These are phyloP conservation scores for Erythrocebus patas DNA, from an alignment of 2,113 vertebrate genomes.

Conservation along the genomic window DNA sequence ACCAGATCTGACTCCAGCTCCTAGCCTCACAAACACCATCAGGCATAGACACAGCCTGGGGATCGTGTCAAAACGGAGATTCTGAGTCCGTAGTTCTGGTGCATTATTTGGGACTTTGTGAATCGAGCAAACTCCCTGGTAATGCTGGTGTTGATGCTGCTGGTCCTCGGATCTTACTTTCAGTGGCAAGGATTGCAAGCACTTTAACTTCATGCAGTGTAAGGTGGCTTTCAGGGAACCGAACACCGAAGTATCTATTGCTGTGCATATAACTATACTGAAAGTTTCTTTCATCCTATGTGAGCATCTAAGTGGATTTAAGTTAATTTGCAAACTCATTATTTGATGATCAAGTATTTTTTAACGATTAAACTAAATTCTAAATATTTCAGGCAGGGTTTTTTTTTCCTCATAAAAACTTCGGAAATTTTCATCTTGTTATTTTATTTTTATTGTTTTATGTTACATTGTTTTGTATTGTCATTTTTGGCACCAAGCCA, in stretches of 20 bases:
- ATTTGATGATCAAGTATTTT: neutral
- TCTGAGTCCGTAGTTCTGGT: neutral
- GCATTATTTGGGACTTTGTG: neutral
- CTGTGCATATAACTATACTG: neutral
- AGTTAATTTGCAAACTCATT: neutral
- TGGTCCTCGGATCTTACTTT: neutral
- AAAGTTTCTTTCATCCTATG: neutral
- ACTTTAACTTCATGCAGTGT: neutral
- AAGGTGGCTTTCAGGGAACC: neutral
- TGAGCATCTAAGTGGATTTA: neutral
- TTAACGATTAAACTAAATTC: neutral
- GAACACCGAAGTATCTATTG: neutral
- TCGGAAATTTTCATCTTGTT: neutral
- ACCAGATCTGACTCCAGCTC: neutral
- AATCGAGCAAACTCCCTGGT: neutral
- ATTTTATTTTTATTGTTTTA: conserved; percentile 10
- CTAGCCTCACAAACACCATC: neutral
- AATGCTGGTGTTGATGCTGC: neutral
- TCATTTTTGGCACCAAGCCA: neutral
- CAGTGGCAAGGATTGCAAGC: neutral
- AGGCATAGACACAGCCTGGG: neutral
- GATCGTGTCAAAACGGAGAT: neutral
- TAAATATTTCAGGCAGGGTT: neutral
- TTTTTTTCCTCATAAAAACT: neutral
- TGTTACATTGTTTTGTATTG: neutral